These are phyloP conservation scores for Heliconius aoede DNA, from an alignment of 2,888 invertebrate species.

Conservation along the genomic window DNA sequence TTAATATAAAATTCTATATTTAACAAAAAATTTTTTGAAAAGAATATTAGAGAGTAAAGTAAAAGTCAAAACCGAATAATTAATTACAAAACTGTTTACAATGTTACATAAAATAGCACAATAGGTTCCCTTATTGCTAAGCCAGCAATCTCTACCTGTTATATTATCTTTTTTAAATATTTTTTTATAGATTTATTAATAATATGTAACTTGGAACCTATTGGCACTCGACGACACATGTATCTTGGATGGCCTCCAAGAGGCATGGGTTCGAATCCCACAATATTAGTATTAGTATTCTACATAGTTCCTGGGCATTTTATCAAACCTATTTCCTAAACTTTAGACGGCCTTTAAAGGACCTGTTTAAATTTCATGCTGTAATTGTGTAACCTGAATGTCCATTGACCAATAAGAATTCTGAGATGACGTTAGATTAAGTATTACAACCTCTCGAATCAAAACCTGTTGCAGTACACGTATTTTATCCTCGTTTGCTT, in stretches of 20 bases:
- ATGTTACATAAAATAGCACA: no score
- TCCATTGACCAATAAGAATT: slow-evolving; percentile 49
- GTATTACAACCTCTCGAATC: slow-evolving; percentile 38
- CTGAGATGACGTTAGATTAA: slow-evolving; percentile 45
- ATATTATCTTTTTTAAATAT: no score
- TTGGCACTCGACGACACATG: no score
- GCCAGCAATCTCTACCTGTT: no score
- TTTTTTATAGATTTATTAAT: no score
- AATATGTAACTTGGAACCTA: no score
- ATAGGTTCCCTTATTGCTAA: no score
- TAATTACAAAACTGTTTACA: no score
- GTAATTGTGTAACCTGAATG: slow-evolving; percentile 64
- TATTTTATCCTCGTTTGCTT: slow-evolving; percentile 26
- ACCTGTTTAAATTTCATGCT: slow-evolving; percentile 54
- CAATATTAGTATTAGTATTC: neutral
- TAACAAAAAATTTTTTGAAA: no score
- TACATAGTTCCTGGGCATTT: slow-evolving; percentile 30
- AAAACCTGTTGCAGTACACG: slow-evolving; percentile 33
- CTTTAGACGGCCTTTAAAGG: slow-evolving; percentile 34
- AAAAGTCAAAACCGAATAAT: no score
- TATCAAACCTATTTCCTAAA: slow-evolving; percentile 32
- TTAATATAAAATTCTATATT: no score
- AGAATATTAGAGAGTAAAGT: no score
- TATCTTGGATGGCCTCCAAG: neutral
- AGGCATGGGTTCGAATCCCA: neutral